Base-by-base conservation (phyloP, 1,140 invertebrate species). In the Magallana angulata region DNA sequence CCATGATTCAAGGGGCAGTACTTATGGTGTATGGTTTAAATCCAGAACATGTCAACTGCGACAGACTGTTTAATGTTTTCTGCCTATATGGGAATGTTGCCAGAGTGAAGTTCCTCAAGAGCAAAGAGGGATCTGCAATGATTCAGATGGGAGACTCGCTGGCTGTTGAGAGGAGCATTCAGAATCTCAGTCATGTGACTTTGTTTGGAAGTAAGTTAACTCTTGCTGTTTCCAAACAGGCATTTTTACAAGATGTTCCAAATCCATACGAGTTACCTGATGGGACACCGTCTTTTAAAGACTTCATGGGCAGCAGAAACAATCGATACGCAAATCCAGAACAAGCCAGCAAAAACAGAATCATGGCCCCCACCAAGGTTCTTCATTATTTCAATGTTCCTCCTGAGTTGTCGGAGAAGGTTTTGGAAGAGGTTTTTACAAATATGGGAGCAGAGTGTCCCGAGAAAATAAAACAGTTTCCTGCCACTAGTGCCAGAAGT, bases 331-430 rank as follows among this genome's bases (percentile, higher is more conserved):
- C 95, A 16, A 96, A 95, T 88, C 95, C 96, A 14, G 96, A 96
- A 89, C 92, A 95, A 84, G 96, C 96, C 8, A 92, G 93, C 60
- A 96, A 96, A 90, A 97, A 97, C 93, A 91, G 92, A 92, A 93
- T 94, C 92, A 95, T 95, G 80, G 94, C 94, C 16, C 96, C 96
- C 12, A 95, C 96, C 11, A 95, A 96, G 90, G 94, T 95, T 16
- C 96, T 99, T 87, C 98, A 99, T 95, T 99, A 99, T 95, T 99
- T 99, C 96, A 99, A 99, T 95, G 99, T 98, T 84, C 99, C 99
- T 82, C 97, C 98, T 64, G 97, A 97, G 94, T 96, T 99, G 90
- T 97, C 97, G 88, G 98, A 99, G 94, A 97, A 98, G n/a, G 97
- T 98, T 92, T 96, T 99, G 86, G 96, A 97, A 93, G 96, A 97